Conservation (phyloP, 2,113 vertebrate genomes). For the Deroptyus accipitrinus region DNA sequence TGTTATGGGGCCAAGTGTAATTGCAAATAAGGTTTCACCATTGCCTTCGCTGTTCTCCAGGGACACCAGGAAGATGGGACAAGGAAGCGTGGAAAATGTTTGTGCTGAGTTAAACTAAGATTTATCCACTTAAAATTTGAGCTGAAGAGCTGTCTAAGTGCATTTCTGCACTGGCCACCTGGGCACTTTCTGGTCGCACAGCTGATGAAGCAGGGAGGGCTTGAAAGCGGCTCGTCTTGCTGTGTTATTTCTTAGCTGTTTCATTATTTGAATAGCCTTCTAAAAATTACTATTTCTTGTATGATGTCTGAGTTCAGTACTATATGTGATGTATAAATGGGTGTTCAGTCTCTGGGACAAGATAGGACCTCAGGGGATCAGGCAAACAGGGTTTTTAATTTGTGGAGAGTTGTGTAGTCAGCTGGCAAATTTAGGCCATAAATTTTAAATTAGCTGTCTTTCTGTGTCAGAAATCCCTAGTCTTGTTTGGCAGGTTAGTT, state of each 20-base stretch:
- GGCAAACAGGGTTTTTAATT: conserved; percentile 38
- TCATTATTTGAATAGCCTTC: neutral
- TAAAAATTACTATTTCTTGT: neutral
- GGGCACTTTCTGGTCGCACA: neutral
- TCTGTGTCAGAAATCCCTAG: neutral
- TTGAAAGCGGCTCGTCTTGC: neutral
- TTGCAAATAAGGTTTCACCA: conserved; percentile 40
- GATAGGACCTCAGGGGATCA: neutral
- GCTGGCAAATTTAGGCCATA: conserved; percentile 53
- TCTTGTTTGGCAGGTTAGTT: conserved; percentile 21
- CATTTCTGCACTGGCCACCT: conserved; percentile 33
- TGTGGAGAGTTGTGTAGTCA: conserved; percentile 28
- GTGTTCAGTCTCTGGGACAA: neutral
- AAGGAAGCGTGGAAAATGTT: conserved; percentile 33
- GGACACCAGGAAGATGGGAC: neutral
- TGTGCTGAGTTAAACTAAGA: conserved; percentile 47
- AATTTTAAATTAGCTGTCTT: conserved; percentile 51
- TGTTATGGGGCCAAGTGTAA: conserved; percentile 15
- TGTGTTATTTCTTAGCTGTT: neutral
- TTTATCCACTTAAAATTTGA: conserved; percentile 39
- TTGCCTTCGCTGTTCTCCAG: neutral
- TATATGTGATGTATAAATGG: neutral
- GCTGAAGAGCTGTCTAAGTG: conserved; percentile 43
- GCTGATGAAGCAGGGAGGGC: neutral
- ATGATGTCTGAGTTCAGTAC: neutral